phyloP scores from a whole-genome alignment of 2,797 vertebrate species.

The Aeoliscus strigatus region DNA sequence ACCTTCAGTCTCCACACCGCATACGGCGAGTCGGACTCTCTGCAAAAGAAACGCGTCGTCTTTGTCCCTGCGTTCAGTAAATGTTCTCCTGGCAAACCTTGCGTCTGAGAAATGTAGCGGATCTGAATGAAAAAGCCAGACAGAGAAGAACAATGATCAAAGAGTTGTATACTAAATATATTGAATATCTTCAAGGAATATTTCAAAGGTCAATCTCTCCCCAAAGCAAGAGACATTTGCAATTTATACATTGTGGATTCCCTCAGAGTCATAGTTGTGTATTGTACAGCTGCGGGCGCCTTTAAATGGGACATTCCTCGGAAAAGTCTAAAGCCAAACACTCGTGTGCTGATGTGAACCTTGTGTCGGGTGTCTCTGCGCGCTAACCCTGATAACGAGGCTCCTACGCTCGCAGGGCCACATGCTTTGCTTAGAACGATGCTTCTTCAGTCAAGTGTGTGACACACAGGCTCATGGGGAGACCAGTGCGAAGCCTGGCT shows the following conservation, averaged over 20 bases:
- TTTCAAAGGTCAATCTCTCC: constrained; percentile 13
- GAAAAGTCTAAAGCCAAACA: constrained; percentile 29
- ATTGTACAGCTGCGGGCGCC: constrained; percentile 11
- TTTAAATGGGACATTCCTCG: constrained; percentile 31
- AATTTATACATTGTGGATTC: constrained; percentile 3
- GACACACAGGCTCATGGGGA: constrained; percentile 49
- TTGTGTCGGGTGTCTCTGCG: constrained; percentile 31
- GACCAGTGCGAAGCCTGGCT: constrained; percentile 36
- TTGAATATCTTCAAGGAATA: too few species aligned
- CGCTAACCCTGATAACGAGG: constrained; percentile 30
- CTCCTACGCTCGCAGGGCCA: constrained; percentile 25
- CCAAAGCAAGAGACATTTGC: too few species aligned
- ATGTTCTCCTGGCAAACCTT: constrained; percentile 92
- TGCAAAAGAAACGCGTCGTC: constrained; percentile 93
- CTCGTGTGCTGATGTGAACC: constrained; percentile 2
- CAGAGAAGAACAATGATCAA: constrained; percentile 2
- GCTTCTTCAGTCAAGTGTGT: constrained; percentile 42
- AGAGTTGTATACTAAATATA: too few species aligned
- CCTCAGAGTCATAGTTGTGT: constrained; percentile 1
- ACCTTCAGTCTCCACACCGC: constrained; percentile 96
- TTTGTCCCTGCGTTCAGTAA: constrained; percentile 93
- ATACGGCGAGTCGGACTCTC: constrained; percentile 86
- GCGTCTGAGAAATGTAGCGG: constrained; percentile 99
- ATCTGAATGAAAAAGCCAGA: constrained; percentile 73
- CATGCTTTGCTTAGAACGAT: constrained; percentile 27